phyloP scores from a whole-genome alignment of 2,113 vertebrate species.

The Perca schrenkii region DNA sequence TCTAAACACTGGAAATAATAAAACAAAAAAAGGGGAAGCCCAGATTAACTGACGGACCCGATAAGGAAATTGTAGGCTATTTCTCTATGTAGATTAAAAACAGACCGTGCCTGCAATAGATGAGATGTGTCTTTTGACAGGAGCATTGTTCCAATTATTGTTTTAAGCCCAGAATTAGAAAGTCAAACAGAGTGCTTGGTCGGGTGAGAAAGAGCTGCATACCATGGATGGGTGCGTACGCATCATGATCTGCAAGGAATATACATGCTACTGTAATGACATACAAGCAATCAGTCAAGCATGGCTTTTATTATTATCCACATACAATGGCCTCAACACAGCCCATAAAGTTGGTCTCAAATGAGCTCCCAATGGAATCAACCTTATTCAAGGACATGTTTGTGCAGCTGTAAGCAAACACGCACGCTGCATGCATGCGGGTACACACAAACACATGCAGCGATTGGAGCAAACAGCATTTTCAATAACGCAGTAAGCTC shows the following conservation, averaged over 20 bases:
- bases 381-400: conserved; percentile 26
- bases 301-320: conserved; percentile 30
- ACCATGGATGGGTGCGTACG: conserved; percentile 5
- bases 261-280: conserved; percentile 18
- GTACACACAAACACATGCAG: conserved; percentile 5
- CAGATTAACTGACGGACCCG: conserved; percentile 23
- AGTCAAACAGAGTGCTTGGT: conserved; percentile 34
- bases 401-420: conserved; percentile 1
- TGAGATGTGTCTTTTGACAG: conserved; percentile 45
- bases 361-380: conserved; percentile 38
- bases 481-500: conserved; percentile 17
- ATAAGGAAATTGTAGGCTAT: conserved; percentile 30
- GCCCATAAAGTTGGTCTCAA: conserved; percentile 39
- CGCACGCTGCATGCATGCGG: not conserved
- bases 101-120: not conserved
- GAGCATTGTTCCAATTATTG: conserved; percentile 49
- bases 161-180: conserved; percentile 27
- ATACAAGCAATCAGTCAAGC: conserved; percentile 36
- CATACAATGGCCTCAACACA: conserved; percentile 19
- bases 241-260: conserved; percentile 42
- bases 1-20: conserved; percentile 23
- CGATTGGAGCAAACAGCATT: conserved; percentile 5
- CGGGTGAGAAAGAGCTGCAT: conserved; percentile 26
- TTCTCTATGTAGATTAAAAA: conserved; percentile 37
- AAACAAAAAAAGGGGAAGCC: conserved; percentile 38